A percentile compares a stretch with the other conserved stretches of the same genome.
Evolutionary conservation across 2,888 invertebrate species (phyloP).

Genomic region (Xestobium rufovillosum): DNA sequence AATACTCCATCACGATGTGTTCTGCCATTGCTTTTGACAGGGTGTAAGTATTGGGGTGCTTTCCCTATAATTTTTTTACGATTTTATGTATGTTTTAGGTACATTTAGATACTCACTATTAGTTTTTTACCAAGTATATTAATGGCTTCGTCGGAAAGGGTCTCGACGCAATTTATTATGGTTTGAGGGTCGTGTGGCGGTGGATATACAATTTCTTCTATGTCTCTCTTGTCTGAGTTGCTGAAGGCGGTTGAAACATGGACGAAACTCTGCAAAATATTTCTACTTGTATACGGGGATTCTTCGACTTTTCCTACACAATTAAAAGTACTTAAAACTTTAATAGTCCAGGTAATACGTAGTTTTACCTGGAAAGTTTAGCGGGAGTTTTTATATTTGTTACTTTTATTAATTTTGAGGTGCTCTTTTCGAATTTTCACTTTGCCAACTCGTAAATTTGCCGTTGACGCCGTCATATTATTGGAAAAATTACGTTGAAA

Average conservation of each 20-base stretch:
- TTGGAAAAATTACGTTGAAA: too few relatives aligned
- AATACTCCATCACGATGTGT: conserved; percentile 64
- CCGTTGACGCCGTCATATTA: too few relatives aligned
- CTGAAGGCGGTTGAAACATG: conserved; percentile 96
- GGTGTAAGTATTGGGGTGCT: conserved; percentile 93
- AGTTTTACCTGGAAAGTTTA: too few relatives aligned
- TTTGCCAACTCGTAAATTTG: too few relatives aligned
- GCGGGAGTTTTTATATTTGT: too few relatives aligned
- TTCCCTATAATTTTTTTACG: conserved; percentile 46
- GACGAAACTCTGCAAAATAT: conserved; percentile 58
- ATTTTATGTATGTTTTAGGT: too few relatives aligned
- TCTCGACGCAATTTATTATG: conserved; percentile 54
- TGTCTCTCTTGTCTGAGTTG: conserved; percentile 75
- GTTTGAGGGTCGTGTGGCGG: conserved; percentile 56
- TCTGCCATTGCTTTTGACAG: conserved; percentile 93
- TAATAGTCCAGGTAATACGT: too few relatives aligned
- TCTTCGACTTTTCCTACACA: too few relatives aligned
- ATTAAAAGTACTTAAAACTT: too few relatives aligned
- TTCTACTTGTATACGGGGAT: too few relatives aligned
- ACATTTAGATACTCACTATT: conserved; percentile 43
- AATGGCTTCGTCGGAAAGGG: conserved; percentile 54
- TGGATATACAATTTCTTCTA: conserved; percentile 80
- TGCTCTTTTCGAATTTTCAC: too few relatives aligned
- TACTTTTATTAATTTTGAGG: too few relatives aligned
- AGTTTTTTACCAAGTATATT: conserved; percentile 51